phyloP scores from a whole-genome alignment of 2,888 invertebrate species.

The Metallyticus violacea region DNA sequence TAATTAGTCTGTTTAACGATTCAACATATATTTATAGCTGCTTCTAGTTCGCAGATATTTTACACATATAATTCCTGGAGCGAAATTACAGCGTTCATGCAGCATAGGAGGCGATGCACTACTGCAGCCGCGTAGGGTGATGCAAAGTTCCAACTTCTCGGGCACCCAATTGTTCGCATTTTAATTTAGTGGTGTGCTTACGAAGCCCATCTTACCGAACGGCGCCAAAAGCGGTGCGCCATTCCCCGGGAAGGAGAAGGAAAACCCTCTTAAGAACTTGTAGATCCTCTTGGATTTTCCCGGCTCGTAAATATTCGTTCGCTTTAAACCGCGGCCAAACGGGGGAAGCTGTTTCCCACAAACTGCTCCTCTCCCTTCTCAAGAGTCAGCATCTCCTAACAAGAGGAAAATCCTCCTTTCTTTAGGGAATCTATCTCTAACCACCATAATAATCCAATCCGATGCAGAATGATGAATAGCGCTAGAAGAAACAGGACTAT shows the following conservation, averaged over 20 bases:
- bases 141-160: not conserved
- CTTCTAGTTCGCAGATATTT: no score
- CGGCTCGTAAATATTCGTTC: conserved; percentile 15
- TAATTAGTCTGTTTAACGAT: no score
- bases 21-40: no score
- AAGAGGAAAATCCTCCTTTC: not conserved
- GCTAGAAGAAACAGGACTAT: not conserved
- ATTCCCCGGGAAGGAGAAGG: not conserved
- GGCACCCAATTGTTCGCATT: not conserved
- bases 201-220: not conserved
- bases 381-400: not conserved
- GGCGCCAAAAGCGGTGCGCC: not conserved
- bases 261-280: conserved; percentile 4
- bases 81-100: no score
- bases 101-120: no score
- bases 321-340: not conserved
- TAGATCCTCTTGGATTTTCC: conserved; percentile 12
- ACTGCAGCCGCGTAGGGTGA: no score
- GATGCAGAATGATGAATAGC: not conserved
- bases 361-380: not conserved
- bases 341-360: not conserved
- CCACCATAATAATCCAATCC: not conserved
- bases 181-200: not conserved
- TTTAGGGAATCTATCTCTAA: not conserved
- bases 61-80: no score